Percentiles rank a stretch among this genome's conserved stretches.
Evolutionary conservation across 2,113 vertebrate species (phyloP).

Genomic region (Rhizomys pruinosus): DNA sequence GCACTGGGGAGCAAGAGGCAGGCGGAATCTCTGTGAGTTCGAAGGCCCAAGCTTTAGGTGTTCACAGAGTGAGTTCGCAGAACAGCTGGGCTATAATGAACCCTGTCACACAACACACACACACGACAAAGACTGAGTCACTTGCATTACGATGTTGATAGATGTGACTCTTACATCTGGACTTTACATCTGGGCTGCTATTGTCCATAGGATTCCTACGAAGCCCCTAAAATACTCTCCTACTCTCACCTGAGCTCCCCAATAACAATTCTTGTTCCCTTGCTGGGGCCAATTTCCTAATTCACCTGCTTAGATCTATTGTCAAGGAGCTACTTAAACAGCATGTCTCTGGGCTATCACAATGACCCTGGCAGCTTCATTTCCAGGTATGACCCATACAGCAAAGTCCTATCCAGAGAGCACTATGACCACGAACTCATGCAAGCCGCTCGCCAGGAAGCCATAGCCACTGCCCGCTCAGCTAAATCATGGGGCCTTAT

Average conservation of each 20-base stretch:
- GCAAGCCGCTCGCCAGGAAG: slow-evolving; percentile 89
- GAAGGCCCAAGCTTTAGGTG: too few species aligned
- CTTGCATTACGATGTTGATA: too few species aligned
- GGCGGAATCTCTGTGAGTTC: too few species aligned
- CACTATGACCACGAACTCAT: slow-evolving; percentile 94
- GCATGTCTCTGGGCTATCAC: not conserved
- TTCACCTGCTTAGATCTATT: not conserved
- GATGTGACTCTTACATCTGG: not conserved
- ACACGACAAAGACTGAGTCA: too few species aligned
- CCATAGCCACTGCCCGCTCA: slow-evolving; percentile 87
- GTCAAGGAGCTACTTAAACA: not conserved
- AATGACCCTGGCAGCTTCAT: not conserved
- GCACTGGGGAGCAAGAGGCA: too few species aligned
- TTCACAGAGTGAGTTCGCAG: too few species aligned
- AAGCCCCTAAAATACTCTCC: not conserved
- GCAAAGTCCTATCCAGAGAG: slow-evolving; percentile 95
- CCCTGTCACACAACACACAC: too few species aligned
- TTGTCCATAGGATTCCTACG: not conserved
- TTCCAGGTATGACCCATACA: slow-evolving; percentile 96
- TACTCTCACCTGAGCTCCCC: slow-evolving; percentile 2
- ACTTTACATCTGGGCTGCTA: not conserved
- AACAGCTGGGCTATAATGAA: too few species aligned
- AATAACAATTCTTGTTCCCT: not conserved
- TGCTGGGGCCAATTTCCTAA: slow-evolving; percentile 16
- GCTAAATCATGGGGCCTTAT: slow-evolving; percentile 96